Percentiles rank a stretch among this genome's conserved stretches.
Evolutionary conservation across 2,888 invertebrate genomes (phyloP).

Genomic region (Meganola albula): DNA sequence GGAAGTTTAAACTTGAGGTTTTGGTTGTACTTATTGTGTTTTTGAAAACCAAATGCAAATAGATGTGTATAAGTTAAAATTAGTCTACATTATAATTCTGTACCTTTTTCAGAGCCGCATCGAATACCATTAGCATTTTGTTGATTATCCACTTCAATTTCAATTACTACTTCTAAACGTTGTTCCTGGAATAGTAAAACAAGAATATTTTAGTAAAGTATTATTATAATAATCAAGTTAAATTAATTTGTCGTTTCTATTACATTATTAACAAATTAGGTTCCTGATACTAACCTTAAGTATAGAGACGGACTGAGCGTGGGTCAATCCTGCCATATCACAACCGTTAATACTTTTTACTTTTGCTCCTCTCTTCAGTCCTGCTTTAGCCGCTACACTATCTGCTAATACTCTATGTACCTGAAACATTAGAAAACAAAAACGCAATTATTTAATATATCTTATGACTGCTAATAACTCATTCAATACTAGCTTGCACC

Average conservation of each 20-base stretch:
- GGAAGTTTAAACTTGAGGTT: no score
- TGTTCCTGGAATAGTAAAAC: constrained; percentile 87
- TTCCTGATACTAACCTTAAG: constrained; percentile 85
- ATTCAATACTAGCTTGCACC: no score
- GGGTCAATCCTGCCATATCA: constrained; percentile 88
- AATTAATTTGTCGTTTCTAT: no score
- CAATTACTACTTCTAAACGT: constrained; percentile 86
- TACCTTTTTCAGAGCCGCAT: constrained; percentile 71
- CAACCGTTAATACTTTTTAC: constrained; percentile 93
- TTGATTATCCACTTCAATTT: constrained; percentile 79
- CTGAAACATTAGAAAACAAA: constrained; percentile 61
- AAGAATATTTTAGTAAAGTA: not conserved
- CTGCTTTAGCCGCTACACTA: constrained; percentile 91
- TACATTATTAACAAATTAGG: no score
- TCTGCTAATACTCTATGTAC: constrained; percentile 92
- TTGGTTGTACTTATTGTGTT: no score
- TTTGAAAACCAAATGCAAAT: no score
- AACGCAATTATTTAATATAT: no score
- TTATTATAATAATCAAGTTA: no score
- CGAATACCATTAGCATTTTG: constrained; percentile 42
- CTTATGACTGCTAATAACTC: no score
- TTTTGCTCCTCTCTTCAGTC: constrained; percentile 91
- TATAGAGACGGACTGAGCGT: constrained; percentile 90
- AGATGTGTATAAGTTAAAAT: no score
- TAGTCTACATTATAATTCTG: not conserved